Base-by-base conservation (phyloP, 2,797 vertebrate species). In the Yasuhikotakia modesta region DNA sequence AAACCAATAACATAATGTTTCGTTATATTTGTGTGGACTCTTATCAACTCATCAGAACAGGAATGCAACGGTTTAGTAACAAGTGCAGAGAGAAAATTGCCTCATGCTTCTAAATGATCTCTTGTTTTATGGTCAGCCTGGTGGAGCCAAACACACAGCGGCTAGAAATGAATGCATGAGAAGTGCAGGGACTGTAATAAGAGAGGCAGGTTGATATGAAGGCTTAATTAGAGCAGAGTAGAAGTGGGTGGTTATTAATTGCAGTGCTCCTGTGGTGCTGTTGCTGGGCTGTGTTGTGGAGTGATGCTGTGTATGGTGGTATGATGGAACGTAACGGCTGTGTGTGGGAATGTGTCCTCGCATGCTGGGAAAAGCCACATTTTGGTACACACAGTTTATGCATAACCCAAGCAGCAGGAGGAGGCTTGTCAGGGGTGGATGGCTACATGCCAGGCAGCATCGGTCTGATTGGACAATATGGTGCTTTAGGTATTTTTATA, bases 151-250 rank as follows among this genome's bases (percentile, higher is more conserved):
- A 82, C 39, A 66, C 32, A n/a, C 43, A 60, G 11, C 67, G 79
- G 83, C 86, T 90, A 88, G 82, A 70, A 82, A 80, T 73, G 77
- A 84, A 81, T 71, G 78, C 79, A 85, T 87, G 81, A 86, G 87
- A 87, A 70, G 70, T 45, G 75, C 27, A 55, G 79, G 84, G 85
- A 76, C 84, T 82, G 63, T 92, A 90, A 92, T 91, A 90, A 88
- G 88, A 57, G 88, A 86, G 83, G 83, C 21, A 63, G 85, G 86
- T 81, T 85, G 83, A 87, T 89, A 88, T 88, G 88, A 92, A 91
- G 86, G 89, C 85, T 85, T 92, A 91, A 93, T 91, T 90, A 92
- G 85, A 16, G 35, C 80, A 78, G 86, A 82, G 84, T 85, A 86
- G 89, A 87, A 85, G 87, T 90, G 83, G 81, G 32, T 73, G 74